Base-by-base conservation (phyloP, 2,797 vertebrate species). In the Kryptopterus vitreolus region DNA sequence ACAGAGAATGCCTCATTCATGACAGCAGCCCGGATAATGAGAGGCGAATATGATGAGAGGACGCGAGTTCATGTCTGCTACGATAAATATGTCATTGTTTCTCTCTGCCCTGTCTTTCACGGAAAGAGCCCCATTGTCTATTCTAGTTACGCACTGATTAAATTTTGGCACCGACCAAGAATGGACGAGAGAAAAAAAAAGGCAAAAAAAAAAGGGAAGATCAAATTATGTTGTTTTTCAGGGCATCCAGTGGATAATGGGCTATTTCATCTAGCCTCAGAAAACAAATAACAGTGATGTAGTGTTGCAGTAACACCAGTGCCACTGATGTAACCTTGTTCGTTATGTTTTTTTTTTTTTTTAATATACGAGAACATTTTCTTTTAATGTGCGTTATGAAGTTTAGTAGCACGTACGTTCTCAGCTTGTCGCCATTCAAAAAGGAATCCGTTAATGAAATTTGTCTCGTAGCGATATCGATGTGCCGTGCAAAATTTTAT, bases 31-130 rank as follows among this genome's bases (percentile, higher is more conserved):
- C 86, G 88, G 86, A 89, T 93, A 92, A 92, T 92, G 76, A 90
- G 86, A 58, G 78, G 79, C 68, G 76, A 88, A 82, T 83, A 82
- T 84, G 82, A 85, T 68, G 83, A 78, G 92, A 91, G 91, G 86
- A 90, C 89, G 86, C 89, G 88, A 89, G 88, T 86, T 89, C 87
- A 87, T 90, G 90, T 93, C 89, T 89, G 87, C 52, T 80, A 87
- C 88, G 89, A 93, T 94, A 91, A 94, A 94, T 93, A 92, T 92
- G 90, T 91, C 92, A 93, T 93, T 94, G 93, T 94, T 94, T 89
- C 89, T 87, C 83, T 90, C 84, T 90, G 88, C 87, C 87, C 89
- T 58, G 85, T 86, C 90, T 92, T 89, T 91, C 88, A 90, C 89
- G 86, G 89, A 86, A 84, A 86, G 84, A 89, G 81, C 88, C 82